phyloP scores from a whole-genome alignment of 2,113 vertebrate genomes.

The Lontra canadensis region DNA sequence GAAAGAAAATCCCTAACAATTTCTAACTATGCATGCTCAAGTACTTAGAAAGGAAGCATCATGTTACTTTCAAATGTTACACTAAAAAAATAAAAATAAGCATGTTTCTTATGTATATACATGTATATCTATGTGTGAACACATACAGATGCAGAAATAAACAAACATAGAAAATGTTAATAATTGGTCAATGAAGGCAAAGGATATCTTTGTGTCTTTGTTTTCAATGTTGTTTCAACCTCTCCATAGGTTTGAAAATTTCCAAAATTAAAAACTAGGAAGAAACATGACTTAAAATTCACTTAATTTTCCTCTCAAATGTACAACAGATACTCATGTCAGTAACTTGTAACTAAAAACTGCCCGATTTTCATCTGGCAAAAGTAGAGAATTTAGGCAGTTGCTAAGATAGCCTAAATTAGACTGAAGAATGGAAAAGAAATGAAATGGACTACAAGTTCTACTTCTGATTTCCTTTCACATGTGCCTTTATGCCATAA shows the following conservation, averaged over 20 bases:
- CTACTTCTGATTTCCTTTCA: not conserved
- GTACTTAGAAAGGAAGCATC: not conserved
- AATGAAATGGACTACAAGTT: not conserved
- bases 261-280: conserved; percentile 18
- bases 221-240: conserved; percentile 14
- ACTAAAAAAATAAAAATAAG: not conserved
- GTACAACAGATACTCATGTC: not conserved
- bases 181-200: not conserved
- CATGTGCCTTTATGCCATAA: not conserved
- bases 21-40: not conserved
- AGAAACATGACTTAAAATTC: not conserved
- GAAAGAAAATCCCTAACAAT: not conserved
- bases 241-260: conserved; percentile 26
- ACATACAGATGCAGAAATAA: not conserved
- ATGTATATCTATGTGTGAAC: not conserved
- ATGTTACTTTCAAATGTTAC: not conserved
- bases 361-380: not conserved
- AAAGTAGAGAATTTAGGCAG: not conserved
- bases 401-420: not conserved
- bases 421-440: not conserved
- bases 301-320: not conserved
- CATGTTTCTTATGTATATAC: not conserved
- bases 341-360: not conserved
- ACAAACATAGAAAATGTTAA: not conserved
- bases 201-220: not conserved